A percentile compares a stretch with the other conserved stretches of the same genome.
phyloP scores from a whole-genome alignment of 2,113 vertebrate genomes.

The Larimichthys crocea region DNA sequence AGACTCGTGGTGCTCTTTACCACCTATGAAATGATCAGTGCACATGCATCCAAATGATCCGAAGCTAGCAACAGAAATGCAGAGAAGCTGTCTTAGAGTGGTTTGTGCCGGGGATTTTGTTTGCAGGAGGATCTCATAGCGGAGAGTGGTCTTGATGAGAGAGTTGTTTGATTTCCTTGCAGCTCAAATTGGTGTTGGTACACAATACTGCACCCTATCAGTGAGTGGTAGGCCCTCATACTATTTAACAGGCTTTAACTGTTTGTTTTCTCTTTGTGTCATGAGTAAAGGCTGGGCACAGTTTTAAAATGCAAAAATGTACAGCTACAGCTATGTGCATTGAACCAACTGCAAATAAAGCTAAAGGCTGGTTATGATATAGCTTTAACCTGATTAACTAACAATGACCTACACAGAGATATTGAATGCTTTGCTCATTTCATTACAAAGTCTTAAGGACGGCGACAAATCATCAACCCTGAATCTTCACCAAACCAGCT shows the following conservation, averaged over 20 bases:
- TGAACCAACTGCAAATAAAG: conserved; percentile 12
- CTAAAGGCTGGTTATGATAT: background rate
- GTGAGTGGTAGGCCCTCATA: background rate
- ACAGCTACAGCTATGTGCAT: background rate
- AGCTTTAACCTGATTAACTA: background rate
- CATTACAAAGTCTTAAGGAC: too few relatives aligned
- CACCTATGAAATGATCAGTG: background rate
- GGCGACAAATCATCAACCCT: background rate
- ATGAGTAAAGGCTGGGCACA: background rate
- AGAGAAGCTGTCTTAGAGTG: background rate
- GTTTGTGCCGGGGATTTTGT: background rate
- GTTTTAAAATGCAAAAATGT: background rate
- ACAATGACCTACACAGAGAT: background rate
- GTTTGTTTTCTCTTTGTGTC: background rate
- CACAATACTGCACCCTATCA: background rate
- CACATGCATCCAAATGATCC: too few relatives aligned
- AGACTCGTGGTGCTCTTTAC: background rate
- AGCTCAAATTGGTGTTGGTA: background rate
- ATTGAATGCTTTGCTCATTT: background rate
- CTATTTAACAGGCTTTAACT: background rate
- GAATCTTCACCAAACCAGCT: background rate
- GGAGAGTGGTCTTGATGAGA: background rate
- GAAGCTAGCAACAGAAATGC: background rate
- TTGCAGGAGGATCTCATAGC: background rate
- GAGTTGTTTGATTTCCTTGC: background rate